Percentiles rank a stretch among this genome's conserved stretches.
Conservation (phyloP, 2,113 vertebrate species). For the Tenrec ecaudatus region DNA sequence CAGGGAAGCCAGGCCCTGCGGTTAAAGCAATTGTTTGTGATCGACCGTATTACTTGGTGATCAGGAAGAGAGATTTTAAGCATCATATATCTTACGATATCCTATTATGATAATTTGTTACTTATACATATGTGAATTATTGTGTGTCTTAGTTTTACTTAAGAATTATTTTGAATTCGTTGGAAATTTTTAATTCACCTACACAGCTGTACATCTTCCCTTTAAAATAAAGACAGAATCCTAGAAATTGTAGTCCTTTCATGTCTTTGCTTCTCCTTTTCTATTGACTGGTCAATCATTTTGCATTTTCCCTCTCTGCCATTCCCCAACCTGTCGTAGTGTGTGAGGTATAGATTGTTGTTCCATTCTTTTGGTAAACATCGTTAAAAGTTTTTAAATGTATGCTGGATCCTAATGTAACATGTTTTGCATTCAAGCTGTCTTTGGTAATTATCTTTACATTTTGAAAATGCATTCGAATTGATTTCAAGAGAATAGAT, state of each 20-base stretch:
- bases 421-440: neutral
- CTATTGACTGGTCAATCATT: neutral
- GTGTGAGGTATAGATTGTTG: neutral
- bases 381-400: neutral
- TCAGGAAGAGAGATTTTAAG: neutral
- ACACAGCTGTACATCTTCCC: neutral
- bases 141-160: conserved; percentile 23
- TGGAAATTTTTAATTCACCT: neutral
- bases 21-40: neutral
- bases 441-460: neutral
- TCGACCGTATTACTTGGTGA: conserved; percentile 4
- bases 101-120: too few species aligned
- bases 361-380: neutral
- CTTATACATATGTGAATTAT: neutral
- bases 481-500: too few species aligned
- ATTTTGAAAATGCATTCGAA: neutral
- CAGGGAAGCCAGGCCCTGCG: neutral
- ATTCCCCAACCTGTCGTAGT: neutral
- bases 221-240: neutral
- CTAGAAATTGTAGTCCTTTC: neutral
- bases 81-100: too few species aligned
- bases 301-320: neutral
- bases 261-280: neutral
- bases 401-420: neutral
- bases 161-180: conserved; percentile 3